Base-by-base conservation (phyloP, 2,888 invertebrate species). In the Elgonia sp. region DNA sequence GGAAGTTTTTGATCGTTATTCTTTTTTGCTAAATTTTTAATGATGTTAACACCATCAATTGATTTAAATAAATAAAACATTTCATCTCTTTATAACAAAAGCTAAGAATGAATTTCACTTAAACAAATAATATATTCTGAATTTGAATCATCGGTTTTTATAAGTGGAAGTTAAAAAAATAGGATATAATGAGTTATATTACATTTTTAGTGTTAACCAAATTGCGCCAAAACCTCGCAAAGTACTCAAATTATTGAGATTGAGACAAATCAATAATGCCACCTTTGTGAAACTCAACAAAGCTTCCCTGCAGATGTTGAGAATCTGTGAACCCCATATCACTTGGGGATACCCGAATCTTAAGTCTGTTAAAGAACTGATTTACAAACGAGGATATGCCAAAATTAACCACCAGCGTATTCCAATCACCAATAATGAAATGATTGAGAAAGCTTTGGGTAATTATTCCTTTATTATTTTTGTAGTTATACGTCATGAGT, bases 181-280 rank as follows among this genome's bases (percentile, higher is more conserved):
- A n/a, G n/a, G 5, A 29, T 29, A 21, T 42, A 57, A 42, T n/a
- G n/a, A n/a, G n/a, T n/a, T n/a, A 29, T 29, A 29, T 29, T 29
- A 29, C 29, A 29, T n/a, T 29, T 29, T 29, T 92, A 96, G 98
- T 97, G 97, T 98, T 94, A 98, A 98, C 95, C 97, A 98, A 95
- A 96, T 97, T 86, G 96, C 97, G 16, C 97, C 97, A 5, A 97
- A 97, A 94, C 99, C 99, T 70, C 97, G 99, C 88, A 99, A 99
- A 95, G 98, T 99, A 14, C 96, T 99, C 90, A 98, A 99, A 95
- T 95, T 99, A 92, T 98, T 99, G 96, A 97, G 99, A 93, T 95
- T 99, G 94, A 97, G 98, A 79, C 99, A 99, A 95, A 99, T 99
- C 95, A 99, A 99, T 97, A 99, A 99, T 95, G 99, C 99, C 84